Evolutionary conservation across 2,888 invertebrate genomes (phyloP).

Genomic region (Agrochola litura): DNA sequence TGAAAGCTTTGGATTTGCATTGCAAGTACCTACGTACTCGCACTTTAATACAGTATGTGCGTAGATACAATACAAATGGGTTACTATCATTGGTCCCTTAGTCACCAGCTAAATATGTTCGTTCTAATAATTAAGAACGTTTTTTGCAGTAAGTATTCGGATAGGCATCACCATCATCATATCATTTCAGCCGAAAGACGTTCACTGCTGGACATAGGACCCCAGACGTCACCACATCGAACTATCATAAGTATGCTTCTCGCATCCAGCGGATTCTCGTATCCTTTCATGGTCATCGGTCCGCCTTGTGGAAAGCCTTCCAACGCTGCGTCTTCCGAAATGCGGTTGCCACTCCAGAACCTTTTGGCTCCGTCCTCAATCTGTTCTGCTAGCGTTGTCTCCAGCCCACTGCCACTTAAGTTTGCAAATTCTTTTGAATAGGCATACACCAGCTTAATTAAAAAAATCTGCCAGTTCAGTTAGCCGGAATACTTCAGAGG

Average conservation of each 20-base stretch:
- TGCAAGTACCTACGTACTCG: not conserved
- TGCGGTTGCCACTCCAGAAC: not conserved
- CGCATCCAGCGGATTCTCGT: not conserved
- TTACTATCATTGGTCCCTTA: not conserved
- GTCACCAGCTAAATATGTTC: not conserved
- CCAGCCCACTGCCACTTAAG: not conserved
- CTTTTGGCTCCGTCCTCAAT: not conserved
- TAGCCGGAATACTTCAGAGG: not conserved
- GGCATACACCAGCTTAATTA: too few relatives aligned
- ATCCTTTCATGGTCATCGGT: not conserved
- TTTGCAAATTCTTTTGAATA: not conserved
- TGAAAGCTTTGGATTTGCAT: not conserved
- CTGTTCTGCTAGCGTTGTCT: not conserved
- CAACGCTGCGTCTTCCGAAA: not conserved
- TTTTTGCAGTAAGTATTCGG: not conserved
- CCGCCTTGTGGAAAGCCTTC: not conserved
- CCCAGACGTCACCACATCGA: not conserved
- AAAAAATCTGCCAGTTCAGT: not conserved
- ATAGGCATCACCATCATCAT: not conserved
- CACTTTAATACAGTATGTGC: not conserved
- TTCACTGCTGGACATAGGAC: not conserved
- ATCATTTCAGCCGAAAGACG: not conserved
- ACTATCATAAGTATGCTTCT: not conserved
- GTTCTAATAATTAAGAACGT: not conserved
- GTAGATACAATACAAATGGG: not conserved